Conservation (phyloP, 2,797 vertebrate species). For the Arnoldichthys spilopterus region DNA sequence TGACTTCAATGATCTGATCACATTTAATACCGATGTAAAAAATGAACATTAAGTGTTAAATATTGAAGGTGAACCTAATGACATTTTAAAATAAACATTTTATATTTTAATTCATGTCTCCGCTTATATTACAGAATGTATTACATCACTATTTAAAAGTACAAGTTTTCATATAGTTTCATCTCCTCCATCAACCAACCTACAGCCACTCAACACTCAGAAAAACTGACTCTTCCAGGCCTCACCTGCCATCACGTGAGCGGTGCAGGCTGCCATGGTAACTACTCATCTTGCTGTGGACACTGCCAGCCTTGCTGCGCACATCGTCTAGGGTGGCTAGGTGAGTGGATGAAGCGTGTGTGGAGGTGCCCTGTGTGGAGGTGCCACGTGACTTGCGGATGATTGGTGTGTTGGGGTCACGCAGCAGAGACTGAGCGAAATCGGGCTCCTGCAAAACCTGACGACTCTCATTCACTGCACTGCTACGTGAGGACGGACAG, state of each 20-base stretch:
- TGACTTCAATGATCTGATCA: no score
- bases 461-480: slow-evolving; percentile 92
- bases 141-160: no score
- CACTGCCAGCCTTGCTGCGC: slow-evolving; percentile 87
- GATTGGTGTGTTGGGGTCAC: slow-evolving; percentile 94
- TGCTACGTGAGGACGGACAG: slow-evolving; percentile 64
- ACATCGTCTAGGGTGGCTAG: slow-evolving; percentile 89
- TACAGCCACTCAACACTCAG: neutral
- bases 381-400: slow-evolving; percentile 94
- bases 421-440: slow-evolving; percentile 91
- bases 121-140: no score
- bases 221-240: neutral
- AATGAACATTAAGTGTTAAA: no score
- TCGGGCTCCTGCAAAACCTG: slow-evolving; percentile 95
- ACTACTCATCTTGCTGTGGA: slow-evolving; percentile 94
- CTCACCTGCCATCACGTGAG: slow-evolving; percentile 88
- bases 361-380: slow-evolving; percentile 98
- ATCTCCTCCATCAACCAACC: no score
- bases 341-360: slow-evolving; percentile 95
- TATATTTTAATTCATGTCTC: no score
- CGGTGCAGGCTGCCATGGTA: slow-evolving; percentile 94
- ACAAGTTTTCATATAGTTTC: neutral
- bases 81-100: no score
- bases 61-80: no score
- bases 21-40: no score